Percentiles rank a stretch among this genome's conserved stretches.
Conservation (phyloP, 2,888 invertebrate genomes). For the Himalopsyche kuldschensis region DNA sequence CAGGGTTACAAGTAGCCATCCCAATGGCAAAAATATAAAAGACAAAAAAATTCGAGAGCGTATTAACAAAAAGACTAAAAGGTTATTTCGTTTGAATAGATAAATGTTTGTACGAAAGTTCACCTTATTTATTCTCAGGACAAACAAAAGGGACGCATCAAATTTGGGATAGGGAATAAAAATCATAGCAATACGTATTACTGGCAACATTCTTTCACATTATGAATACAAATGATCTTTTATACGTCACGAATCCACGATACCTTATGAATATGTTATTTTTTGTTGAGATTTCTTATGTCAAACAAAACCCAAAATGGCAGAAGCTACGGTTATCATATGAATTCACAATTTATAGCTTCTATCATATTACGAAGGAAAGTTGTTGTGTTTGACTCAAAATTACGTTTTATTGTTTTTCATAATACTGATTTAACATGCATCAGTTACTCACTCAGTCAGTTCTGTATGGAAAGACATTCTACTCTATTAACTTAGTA, state of each 20-base stretch:
- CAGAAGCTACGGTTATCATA: neutral
- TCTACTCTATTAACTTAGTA: no score
- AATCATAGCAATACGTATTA: neutral
- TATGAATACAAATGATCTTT: neutral
- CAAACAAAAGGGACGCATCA: neutral
- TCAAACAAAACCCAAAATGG: neutral
- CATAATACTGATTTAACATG: no score
- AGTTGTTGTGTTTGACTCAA: neutral
- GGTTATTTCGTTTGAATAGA: no score
- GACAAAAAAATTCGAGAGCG: no score
- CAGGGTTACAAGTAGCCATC: no score
- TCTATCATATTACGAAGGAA: neutral
- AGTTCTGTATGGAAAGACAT: no score
- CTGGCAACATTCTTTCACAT: neutral
- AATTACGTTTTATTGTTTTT: no score
- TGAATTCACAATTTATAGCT: neutral
- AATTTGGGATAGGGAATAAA: neutral
- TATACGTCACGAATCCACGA: neutral
- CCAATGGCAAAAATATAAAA: no score
- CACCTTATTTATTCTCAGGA: neutral
- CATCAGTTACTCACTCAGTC: no score
- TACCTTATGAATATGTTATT: constrained; percentile 1
- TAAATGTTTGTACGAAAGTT: no score
- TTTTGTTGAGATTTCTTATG: neutral
- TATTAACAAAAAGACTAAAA: no score